Percentiles rank a stretch among this genome's conserved stretches.
phyloP scores from a whole-genome alignment of 2,797 vertebrate species.

The Microchirus variegatus region DNA sequence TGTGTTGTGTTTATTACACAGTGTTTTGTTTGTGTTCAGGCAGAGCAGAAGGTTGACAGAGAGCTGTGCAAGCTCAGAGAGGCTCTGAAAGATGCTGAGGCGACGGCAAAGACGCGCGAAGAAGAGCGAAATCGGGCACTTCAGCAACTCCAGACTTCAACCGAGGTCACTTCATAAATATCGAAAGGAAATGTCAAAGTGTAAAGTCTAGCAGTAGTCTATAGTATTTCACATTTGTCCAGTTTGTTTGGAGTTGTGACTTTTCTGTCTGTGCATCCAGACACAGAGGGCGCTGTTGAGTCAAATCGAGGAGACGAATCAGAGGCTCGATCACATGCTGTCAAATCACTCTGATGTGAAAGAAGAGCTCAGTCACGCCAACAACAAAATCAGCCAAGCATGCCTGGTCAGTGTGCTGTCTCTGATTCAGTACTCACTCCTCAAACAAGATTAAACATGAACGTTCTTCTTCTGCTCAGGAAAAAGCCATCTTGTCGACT shows the following conservation, averaged over 20 bases:
- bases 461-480: constrained; percentile 57
- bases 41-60: constrained; percentile 48
- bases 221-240: neutral
- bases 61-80: constrained; percentile 67
- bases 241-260: neutral
- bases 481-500: constrained; percentile 77
- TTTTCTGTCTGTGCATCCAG: constrained; percentile 41
- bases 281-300: constrained; percentile 56
- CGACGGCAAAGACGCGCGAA: constrained; percentile 54
- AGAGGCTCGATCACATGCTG: constrained; percentile 52
- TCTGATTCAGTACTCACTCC: constrained; percentile 1
- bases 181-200: neutral
- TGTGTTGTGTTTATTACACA: neutral
- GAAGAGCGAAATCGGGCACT: constrained; percentile 66
- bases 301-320: constrained; percentile 70
- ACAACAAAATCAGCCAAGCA: constrained; percentile 71
- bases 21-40: constrained; percentile 34
- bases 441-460: neutral
- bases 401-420: constrained; percentile 69
- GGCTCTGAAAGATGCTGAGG: constrained; percentile 68
- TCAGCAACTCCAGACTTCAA: constrained; percentile 61
- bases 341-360: constrained; percentile 64
- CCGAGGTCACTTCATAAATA: constrained; percentile 58
- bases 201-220: neutral
- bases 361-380: constrained; percentile 73